Conservation (phyloP, 2,888 invertebrate genomes). For the Arrhopalites spinosus region DNA sequence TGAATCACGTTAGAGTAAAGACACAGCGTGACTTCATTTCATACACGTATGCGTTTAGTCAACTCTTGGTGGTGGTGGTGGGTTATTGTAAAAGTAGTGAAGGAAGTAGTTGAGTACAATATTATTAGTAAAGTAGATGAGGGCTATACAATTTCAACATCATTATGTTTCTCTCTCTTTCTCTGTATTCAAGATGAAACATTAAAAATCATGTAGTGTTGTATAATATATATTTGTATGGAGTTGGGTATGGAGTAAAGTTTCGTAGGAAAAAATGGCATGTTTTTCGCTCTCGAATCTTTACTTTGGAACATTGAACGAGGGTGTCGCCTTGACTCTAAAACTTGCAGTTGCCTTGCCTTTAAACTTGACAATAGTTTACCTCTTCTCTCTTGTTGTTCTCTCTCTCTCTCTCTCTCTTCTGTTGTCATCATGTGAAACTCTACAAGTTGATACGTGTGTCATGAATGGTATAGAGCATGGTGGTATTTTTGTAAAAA, state of each 20-base stretch:
- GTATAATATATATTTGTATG: not conserved
- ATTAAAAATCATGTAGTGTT: not conserved
- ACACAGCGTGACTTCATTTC: conserved; percentile 12
- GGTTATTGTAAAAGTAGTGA: too few relatives aligned
- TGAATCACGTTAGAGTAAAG: not conserved
- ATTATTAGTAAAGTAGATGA: too few relatives aligned
- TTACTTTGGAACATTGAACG: conserved; percentile 25
- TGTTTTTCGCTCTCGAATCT: conserved; percentile 15
- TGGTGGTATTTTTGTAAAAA: not conserved
- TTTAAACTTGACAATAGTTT: conserved; percentile 6
- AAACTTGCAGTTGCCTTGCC: conserved; percentile 22
- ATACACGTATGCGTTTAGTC: not conserved
- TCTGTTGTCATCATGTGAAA: too few relatives aligned
- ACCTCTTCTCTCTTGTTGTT: too few relatives aligned
- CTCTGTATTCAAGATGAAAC: too few relatives aligned
- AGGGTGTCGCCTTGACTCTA: conserved; percentile 32
- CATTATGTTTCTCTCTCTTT: too few relatives aligned
- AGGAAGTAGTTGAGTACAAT: too few relatives aligned
- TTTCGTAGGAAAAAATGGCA: conserved; percentile 3
- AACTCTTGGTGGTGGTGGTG: too few relatives aligned
- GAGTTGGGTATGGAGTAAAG: not conserved
- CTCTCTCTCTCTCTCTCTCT: not conserved
- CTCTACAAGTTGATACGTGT: too few relatives aligned
- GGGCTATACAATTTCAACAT: too few relatives aligned
- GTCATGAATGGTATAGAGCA: too few relatives aligned